Base-by-base conservation (phyloP, 1,140 invertebrate species). In the Apis dorsata region DNA sequence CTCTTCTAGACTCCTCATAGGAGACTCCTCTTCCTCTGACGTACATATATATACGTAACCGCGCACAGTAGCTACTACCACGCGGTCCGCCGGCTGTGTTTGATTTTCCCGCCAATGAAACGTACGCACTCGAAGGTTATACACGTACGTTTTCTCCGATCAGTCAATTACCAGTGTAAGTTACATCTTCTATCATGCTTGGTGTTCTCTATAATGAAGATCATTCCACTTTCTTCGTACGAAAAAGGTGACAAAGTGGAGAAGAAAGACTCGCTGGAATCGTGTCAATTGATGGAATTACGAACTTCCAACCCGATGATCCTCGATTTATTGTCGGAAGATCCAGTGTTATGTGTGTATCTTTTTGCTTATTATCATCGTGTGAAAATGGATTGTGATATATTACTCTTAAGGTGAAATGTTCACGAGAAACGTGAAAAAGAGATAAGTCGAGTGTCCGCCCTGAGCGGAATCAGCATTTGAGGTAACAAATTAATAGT, bases 51-150 rank as follows among this genome's bases (percentile, higher is more conserved):
- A 55, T 63, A 19, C 49, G 69, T 53, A 51, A 10, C 7, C 21
- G n/a, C 53, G 44, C 78, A 21, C n/a, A 13, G 21, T 53, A 68
- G 8, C 60, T 24, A 34, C 60, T 24, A 57, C 71, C 83, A 81
- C 65, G 78, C 78, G 83, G 79, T 49, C 71, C 34, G 28, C 78
- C 28, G 63, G 24, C 57, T 53, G 66, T 71, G 24, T 60, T 78
- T 21, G 24, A 53, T 72, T 85, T 85, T 85, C 84, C 84, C 84
- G 84, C 84, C 84, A 85, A 85, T 73, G 21, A 70, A 28, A 15
- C 65, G 15, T 24, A n/a, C 44, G 34, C 76, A 24, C 21, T 24
- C 76, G 15, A 9, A 10, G 11, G 5, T 44, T 49, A 21, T 44
- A 15, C 17, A 49, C 55, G 63, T 28, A 28, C 63, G 73, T 28